A percentile compares a stretch with the other conserved stretches of the same genome.
phyloP scores from a whole-genome alignment of 1,140 invertebrate species.

The Drosophila arizonae region DNA sequence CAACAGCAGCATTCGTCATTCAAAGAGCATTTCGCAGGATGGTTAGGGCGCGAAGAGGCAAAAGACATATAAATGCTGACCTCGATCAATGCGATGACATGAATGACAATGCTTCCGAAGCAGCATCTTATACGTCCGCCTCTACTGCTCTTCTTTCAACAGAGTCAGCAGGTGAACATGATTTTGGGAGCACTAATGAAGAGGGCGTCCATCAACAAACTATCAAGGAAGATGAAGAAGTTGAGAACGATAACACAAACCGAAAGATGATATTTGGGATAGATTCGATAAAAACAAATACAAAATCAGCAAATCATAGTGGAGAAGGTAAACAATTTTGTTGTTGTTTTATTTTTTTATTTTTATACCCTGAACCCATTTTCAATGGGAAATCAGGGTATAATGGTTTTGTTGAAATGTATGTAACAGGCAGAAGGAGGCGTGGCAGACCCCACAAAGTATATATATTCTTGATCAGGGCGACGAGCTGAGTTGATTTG shows the following conservation, averaged over 20 bases:
- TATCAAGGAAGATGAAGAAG: constrained; percentile 67
- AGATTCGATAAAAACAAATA: constrained; percentile 27
- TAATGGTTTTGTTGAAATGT: no score
- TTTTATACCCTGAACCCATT: no score
- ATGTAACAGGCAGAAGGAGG: no score
- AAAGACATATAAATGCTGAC: constrained; percentile 29
- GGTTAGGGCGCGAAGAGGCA: constrained; percentile 32
- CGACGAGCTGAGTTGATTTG: no score
- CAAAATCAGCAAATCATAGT: constrained; percentile 40
- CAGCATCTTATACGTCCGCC: constrained; percentile 71
- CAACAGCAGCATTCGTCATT: constrained; percentile 67
- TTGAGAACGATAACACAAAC: constrained; percentile 58
- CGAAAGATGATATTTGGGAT: constrained; percentile 29
- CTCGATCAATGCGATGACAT: constrained; percentile 54
- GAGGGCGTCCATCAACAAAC: constrained; percentile 65
- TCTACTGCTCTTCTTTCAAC: constrained; percentile 70
- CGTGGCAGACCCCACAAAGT: no score
- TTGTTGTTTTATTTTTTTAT: no score
- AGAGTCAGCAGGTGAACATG: constrained; percentile 57
- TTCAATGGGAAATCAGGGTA: no score
- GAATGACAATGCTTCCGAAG: constrained; percentile 67
- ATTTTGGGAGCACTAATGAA: constrained; percentile 51
- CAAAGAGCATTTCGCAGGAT: constrained; percentile 65
- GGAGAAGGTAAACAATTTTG: constrained; percentile 45
- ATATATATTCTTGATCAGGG: no score